Conservation (phyloP, 1,140 invertebrate genomes). For the Drosophila tsacasi region DNA sequence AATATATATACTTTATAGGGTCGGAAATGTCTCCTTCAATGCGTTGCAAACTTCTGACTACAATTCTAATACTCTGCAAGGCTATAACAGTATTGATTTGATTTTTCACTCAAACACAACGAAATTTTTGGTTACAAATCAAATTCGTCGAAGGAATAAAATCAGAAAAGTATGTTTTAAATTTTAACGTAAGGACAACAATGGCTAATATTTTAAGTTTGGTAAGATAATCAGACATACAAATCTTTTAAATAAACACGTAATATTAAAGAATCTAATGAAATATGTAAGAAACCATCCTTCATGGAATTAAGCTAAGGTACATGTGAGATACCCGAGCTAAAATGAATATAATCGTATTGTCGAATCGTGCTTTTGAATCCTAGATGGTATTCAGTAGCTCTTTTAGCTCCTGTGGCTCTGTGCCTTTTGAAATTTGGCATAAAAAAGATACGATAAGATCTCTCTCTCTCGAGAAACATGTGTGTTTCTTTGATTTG, state of each 20-base stretch:
- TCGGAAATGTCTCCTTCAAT: no score
- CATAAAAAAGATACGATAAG: no score
- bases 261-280: background rate
- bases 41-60: no score
- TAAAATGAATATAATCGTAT: background rate
- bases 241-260: background rate
- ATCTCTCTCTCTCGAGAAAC: no score
- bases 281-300: background rate
- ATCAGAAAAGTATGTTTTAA: background rate
- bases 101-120: background rate
- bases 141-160: background rate
- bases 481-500: no score
- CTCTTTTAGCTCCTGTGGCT: background rate
- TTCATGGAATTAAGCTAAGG: no score
- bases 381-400: background rate
- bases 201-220: conserved; percentile 9
- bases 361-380: background rate
- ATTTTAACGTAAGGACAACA: conserved; percentile 1
- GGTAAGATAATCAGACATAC: background rate
- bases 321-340: background rate
- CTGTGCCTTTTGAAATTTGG: no score
- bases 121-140: background rate
- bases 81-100: no score
- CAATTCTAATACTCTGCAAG: no score
- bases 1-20: no score